These are phyloP conservation scores for Premnoplex brunnescens DNA, from an alignment of 2,797 vertebrate genomes.

Conservation along the genomic window DNA sequence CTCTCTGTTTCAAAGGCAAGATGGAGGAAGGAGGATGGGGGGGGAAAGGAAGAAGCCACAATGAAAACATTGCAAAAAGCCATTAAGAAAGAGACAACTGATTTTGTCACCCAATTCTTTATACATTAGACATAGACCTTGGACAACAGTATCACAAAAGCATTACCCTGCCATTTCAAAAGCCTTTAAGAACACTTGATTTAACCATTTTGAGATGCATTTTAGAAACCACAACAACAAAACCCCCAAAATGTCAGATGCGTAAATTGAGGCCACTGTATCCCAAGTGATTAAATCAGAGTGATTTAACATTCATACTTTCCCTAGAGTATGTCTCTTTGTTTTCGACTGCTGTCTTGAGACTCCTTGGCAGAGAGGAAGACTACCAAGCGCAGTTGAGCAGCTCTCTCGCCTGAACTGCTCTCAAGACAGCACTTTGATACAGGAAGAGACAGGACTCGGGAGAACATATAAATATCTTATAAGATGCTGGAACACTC, in stretches of 20 bases:
- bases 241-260: not conserved
- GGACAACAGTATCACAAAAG: not conserved
- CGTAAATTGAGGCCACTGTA: conserved; percentile 12
- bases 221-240: not conserved
- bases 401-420: conserved; percentile 46
- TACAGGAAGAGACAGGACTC: conserved; percentile 57
- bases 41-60: rapidly evolving
- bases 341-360: conserved; percentile 27
- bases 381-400: conserved; percentile 8
- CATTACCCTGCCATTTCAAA: not conserved
- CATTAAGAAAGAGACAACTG: not conserved
- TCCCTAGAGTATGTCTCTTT: conserved; percentile 35
- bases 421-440: conserved; percentile 56
- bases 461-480: conserved; percentile 71
- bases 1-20: not conserved
- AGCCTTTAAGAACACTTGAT: not conserved
- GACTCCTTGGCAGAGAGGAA: conserved; percentile 46
- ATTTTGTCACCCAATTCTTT: not conserved
- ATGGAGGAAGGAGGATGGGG: rapidly evolving
- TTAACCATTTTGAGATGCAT: not conserved
- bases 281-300: conserved; percentile 26
- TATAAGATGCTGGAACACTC: conserved; percentile 69
- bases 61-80: not conserved
- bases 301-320: conserved; percentile 56
- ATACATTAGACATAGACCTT: not conserved